Evolutionary conservation across 2,113 vertebrate genomes (phyloP).

Genomic region (Scortum barcoo): DNA sequence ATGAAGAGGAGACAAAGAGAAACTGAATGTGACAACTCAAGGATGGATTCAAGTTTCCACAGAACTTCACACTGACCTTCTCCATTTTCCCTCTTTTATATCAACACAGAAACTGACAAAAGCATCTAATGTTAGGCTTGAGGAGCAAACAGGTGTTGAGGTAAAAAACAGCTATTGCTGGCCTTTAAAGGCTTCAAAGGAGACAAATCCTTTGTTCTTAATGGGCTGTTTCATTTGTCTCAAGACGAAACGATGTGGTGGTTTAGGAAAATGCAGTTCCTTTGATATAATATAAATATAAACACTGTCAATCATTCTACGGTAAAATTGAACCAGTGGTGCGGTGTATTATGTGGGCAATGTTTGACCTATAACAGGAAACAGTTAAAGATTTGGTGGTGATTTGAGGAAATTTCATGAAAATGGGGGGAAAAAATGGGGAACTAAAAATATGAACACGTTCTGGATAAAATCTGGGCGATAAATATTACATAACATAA

Average conservation of each 20-base stretch:
- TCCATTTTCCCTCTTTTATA: not conserved
- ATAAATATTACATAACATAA: not conserved
- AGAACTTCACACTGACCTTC: not conserved
- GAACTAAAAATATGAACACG: not conserved
- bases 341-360: not conserved
- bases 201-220: constrained; percentile 52
- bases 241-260: not conserved
- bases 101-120: constrained; percentile 2
- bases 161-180: constrained; percentile 52
- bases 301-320: not conserved
- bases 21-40: not conserved
- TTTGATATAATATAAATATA: not conserved
- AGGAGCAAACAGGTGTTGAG: constrained; percentile 66
- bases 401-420: no score
- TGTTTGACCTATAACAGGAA: not conserved
- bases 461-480: not conserved
- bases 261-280: not conserved
- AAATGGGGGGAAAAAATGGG: no score
- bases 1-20: not conserved
- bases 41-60: not conserved
- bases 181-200: constrained; percentile 60
- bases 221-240: constrained; percentile 23
- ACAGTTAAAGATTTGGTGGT: not conserved
- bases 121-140: constrained; percentile 44
- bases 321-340: not conserved